Evolutionary conservation across 1,140 invertebrate species (phyloP).

Genomic region (Heliconius hewitsoni): DNA sequence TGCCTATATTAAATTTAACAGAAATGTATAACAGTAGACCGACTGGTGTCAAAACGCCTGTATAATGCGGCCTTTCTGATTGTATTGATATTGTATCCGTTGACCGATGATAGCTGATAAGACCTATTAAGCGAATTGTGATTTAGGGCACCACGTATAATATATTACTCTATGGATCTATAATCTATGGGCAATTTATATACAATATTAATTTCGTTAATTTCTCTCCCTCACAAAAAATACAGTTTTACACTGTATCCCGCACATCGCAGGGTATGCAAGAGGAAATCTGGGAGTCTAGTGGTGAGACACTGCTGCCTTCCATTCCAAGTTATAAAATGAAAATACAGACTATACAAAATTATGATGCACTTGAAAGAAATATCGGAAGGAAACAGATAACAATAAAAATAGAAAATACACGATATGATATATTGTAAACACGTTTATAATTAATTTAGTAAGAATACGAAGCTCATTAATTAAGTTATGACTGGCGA

Average conservation of each 20-base stretch:
- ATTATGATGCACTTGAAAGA: no score
- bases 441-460: slow-evolving; percentile 6
- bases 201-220: background rate
- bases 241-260: background rate
- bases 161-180: no score
- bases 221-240: no score
- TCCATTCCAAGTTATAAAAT: no score
- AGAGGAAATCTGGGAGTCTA: no score
- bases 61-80: slow-evolving; percentile 20
- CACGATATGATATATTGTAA: background rate
- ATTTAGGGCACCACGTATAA: slow-evolving; percentile 13
- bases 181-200: no score
- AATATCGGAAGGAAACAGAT: background rate
- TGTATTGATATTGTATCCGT: slow-evolving; percentile 54
- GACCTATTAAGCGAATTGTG: slow-evolving; percentile 21
- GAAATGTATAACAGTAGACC: background rate
- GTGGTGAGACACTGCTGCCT: no score
- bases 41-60: slow-evolving; percentile 18
- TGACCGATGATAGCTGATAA: slow-evolving; percentile 43
- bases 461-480: slow-evolving; percentile 23
- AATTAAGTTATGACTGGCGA: slow-evolving; percentile 35
- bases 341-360: no score
- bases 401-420: background rate
- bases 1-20: background rate
- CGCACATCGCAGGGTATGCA: no score